Conservation (phyloP, 2,888 invertebrate genomes). For the Limenitis camilla region DNA sequence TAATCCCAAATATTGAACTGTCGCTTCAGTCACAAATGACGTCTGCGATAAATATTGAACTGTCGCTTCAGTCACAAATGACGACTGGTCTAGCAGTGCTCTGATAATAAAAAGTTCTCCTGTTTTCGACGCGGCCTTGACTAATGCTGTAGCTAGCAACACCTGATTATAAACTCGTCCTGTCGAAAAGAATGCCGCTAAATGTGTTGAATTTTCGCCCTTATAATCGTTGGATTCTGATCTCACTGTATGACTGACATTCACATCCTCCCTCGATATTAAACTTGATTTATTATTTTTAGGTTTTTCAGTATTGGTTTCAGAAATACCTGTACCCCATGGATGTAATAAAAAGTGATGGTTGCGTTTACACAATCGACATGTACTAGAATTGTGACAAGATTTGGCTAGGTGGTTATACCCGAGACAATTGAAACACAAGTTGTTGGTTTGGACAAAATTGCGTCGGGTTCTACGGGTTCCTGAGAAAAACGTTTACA, state of each 20-base stretch:
- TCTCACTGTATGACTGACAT: neutral
- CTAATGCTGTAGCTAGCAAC: constrained; percentile 1
- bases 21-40: constrained; percentile 18
- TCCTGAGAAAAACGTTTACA: neutral
- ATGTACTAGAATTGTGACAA: neutral
- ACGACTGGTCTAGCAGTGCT: constrained; percentile 20
- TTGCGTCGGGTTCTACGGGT: neutral
- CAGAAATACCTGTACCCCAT: neutral
- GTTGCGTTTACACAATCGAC: neutral
- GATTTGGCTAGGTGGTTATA: neutral
- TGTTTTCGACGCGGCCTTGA: neutral
- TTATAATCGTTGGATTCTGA: neutral
- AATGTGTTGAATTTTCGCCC: no score
- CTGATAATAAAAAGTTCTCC: constrained; percentile 4
- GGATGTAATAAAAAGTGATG: neutral
- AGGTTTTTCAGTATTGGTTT: neutral
- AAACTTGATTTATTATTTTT: neutral
- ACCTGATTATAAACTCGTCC: neutral
- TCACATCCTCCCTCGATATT: neutral
- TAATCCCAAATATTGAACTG: constrained; percentile 10
- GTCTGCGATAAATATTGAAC: constrained; percentile 18
- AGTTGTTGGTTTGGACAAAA: neutral
- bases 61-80: constrained; percentile 19
- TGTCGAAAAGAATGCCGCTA: neutral
- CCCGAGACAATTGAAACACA: constrained; percentile 1